Percentiles rank a stretch among this genome's conserved stretches.
Conservation (phyloP, 1,140 invertebrate genomes). For the Lepidurus apus region DNA sequence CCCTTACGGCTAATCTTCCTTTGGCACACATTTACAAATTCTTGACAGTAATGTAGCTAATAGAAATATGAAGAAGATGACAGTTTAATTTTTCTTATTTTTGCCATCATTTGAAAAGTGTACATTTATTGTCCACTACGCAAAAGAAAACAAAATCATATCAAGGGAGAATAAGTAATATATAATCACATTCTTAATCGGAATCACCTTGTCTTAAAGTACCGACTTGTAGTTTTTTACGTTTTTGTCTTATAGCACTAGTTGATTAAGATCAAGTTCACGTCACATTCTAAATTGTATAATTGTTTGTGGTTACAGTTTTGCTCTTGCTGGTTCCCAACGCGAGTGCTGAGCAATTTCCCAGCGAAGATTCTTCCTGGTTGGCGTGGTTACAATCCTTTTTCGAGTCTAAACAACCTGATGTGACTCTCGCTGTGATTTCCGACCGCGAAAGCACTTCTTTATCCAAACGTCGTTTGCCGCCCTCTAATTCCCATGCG, state of each 20-base stretch:
- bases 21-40: too few relatives aligned
- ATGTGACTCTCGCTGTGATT: neutral
- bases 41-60: too few relatives aligned
- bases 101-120: too few relatives aligned
- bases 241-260: neutral
- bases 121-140: too few relatives aligned
- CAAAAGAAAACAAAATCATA: too few relatives aligned
- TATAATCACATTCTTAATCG: neutral
- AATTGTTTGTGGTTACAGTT: neutral
- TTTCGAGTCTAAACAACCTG: neutral
- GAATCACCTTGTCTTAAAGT: neutral
- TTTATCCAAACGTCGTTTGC: neutral
- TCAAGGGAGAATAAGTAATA: too few relatives aligned
- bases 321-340: neutral
- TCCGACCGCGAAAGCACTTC: neutral
- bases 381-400: neutral
- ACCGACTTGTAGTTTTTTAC: neutral
- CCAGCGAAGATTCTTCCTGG: constrained; percentile 12
- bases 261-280: too few relatives aligned
- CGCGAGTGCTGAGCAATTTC: neutral
- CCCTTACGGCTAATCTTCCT: too few relatives aligned
- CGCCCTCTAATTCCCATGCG: neutral
- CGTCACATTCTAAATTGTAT: neutral
- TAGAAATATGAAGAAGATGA: too few relatives aligned
- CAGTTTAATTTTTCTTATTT: too few relatives aligned